These are phyloP conservation scores for Hybognathus amarus DNA, from an alignment of 2,797 vertebrate species.

Conservation along the genomic window DNA sequence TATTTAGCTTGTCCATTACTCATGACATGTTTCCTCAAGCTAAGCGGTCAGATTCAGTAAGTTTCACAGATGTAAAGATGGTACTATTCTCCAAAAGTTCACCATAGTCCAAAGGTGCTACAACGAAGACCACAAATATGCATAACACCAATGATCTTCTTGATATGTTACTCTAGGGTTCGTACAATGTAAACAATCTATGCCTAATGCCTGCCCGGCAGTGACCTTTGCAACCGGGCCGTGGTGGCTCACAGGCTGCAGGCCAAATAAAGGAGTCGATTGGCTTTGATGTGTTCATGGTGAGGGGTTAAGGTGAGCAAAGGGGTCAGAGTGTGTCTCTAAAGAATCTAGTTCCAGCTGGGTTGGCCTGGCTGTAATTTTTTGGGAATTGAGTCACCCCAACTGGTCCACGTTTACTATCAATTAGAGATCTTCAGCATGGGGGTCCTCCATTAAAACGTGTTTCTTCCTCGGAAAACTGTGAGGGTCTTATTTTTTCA, in stretches of 20 bases:
- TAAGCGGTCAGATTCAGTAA: slow-evolving; percentile 40
- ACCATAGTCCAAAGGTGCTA: slow-evolving; percentile 19
- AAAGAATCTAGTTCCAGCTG: slow-evolving; percentile 69
- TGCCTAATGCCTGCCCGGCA: slow-evolving; percentile 60
- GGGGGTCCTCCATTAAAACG: slow-evolving; percentile 43
- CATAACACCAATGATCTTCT: slow-evolving; percentile 2
- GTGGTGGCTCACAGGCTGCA: slow-evolving; percentile 45
- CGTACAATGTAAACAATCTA: slow-evolving; percentile 45
- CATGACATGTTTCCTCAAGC: slow-evolving; percentile 43
- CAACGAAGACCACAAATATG: background rate
- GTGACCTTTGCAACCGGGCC: slow-evolving; percentile 64
- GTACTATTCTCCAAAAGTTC: slow-evolving; percentile 32
- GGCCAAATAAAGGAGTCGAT: slow-evolving; percentile 65
- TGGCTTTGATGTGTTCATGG: slow-evolving; percentile 75
- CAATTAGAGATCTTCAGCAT: slow-evolving; percentile 55
- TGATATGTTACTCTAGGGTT: background rate
- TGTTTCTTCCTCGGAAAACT: slow-evolving; percentile 54
- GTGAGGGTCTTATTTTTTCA: slow-evolving; percentile 55
- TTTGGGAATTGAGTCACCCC: slow-evolving; percentile 55
- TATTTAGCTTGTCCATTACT: slow-evolving; percentile 56
- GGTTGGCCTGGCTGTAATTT: slow-evolving; percentile 53
- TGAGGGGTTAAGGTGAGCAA: slow-evolving; percentile 35
- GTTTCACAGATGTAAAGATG: slow-evolving; percentile 34
- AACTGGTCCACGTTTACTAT: slow-evolving; percentile 53
- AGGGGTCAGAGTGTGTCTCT: slow-evolving; percentile 71